Percentiles rank a stretch among this genome's conserved stretches.
Conservation (phyloP, 2,888 invertebrate genomes). For the Lacanobia oleracea region DNA sequence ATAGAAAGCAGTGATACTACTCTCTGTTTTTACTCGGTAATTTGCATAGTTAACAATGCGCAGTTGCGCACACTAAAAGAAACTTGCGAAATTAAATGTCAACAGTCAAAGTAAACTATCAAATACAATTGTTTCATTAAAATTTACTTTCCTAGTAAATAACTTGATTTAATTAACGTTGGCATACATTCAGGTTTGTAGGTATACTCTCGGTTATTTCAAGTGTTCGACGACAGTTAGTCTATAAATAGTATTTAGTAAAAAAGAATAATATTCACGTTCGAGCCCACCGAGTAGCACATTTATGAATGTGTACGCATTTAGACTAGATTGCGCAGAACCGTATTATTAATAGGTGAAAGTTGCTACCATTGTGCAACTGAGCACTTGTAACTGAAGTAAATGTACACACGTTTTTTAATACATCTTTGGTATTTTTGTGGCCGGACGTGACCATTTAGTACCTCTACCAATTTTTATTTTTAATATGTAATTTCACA, state of each 20-base stretch:
- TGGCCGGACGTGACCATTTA: too few species aligned
- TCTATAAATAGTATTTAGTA: conserved; percentile 46
- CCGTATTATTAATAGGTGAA: conserved; percentile 41
- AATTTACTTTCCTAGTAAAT: background rate
- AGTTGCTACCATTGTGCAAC: conserved; percentile 13
- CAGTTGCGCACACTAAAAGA: background rate
- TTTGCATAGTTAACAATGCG: conserved; percentile 18
- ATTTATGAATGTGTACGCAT: conserved; percentile 49
- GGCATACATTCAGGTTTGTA: conserved; percentile 55
- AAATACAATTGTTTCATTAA: conserved; percentile 7
- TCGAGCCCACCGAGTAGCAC: conserved; percentile 45
- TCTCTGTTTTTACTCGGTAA: background rate
- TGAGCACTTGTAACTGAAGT: conserved; percentile 16
- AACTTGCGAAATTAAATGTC: conserved; percentile 15
- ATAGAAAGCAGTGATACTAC: background rate
- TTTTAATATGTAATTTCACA: too few species aligned
- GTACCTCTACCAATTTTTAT: background rate
- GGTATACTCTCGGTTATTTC: conserved; percentile 37
- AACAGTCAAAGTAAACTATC: conserved; percentile 8
- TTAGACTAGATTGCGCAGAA: conserved; percentile 36
- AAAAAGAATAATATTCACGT: conserved; percentile 43
- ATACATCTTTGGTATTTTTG: background rate
- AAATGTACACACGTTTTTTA: background rate
- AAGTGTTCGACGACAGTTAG: conserved; percentile 40
- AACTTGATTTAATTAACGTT: conserved; percentile 30